phyloP scores from a whole-genome alignment of 2,797 vertebrate species.

The Falco berigora region DNA sequence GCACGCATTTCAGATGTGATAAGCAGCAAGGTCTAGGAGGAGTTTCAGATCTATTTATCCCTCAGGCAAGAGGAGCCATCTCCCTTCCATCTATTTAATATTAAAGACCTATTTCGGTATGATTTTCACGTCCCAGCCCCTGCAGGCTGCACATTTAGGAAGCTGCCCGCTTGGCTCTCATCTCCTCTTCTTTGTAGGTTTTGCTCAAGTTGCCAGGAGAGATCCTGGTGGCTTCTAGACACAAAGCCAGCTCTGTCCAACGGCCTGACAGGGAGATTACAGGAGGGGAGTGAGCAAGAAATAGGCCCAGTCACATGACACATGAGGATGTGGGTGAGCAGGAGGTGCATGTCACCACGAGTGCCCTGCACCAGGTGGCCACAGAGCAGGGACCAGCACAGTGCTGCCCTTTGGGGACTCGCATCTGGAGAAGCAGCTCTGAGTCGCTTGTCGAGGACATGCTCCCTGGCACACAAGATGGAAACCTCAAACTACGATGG shows the following conservation, averaged over 20 bases:
- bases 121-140: constrained; percentile 28
- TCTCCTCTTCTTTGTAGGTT: constrained; percentile 9
- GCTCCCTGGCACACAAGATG: neutral
- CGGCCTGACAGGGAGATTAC: neutral
- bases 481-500: neutral
- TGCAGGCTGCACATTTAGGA: constrained; percentile 19
- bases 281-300: neutral
- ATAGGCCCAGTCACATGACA: neutral
- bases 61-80: constrained; percentile 44
- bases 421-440: neutral
- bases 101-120: constrained; percentile 56
- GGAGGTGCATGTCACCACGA: neutral
- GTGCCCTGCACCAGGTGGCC: neutral
- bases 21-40: constrained; percentile 28
- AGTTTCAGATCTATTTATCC: constrained; percentile 61
- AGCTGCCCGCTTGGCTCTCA: constrained; percentile 14
- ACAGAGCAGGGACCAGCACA: rapidly evolving
- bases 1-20: constrained; percentile 1
- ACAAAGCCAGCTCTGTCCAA: constrained; percentile 20
- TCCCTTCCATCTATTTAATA: constrained; percentile 63
- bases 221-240: constrained; percentile 27
- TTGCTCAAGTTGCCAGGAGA: constrained; percentile 40
- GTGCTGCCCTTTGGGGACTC: neutral
- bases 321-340: neutral
- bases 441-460: rapidly evolving